Evolutionary conservation across 1,140 invertebrate genomes (phyloP).

Genomic region (Drosophila nigrodunni): DNA sequence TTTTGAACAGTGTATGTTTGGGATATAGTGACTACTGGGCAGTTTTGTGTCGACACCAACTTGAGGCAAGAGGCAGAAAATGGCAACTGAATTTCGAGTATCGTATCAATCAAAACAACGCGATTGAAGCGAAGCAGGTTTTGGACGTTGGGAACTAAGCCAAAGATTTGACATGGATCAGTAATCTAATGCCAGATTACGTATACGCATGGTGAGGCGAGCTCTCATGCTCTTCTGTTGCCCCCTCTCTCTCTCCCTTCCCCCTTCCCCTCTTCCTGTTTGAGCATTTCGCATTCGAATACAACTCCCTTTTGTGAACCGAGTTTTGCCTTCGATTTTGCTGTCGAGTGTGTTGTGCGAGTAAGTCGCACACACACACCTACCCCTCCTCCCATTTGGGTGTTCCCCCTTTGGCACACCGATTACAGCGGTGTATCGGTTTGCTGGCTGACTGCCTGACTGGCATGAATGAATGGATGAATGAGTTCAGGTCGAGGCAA

Average conservation of each 20-base stretch:
- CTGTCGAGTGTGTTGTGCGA: slow-evolving; percentile 32
- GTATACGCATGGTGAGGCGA: slow-evolving; percentile 78
- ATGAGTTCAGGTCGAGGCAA: slow-evolving; percentile 64
- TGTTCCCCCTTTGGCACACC: slow-evolving; percentile 1
- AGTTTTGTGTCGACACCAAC: slow-evolving; percentile 64
- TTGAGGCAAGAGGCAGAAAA: slow-evolving; percentile 19
- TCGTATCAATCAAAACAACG: slow-evolving; percentile 82
- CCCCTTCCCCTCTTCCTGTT: background rate
- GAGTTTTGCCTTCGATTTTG: slow-evolving; percentile 26
- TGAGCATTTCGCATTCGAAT: background rate
- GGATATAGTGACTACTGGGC: slow-evolving; percentile 14
- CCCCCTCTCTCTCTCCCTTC: background rate
- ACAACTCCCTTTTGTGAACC: background rate
- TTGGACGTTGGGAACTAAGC: slow-evolving; percentile 67
- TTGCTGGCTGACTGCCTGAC: slow-evolving; percentile 45
- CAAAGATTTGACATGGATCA: slow-evolving; percentile 85
- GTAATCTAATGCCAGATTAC: slow-evolving; percentile 85
- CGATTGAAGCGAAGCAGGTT: slow-evolving; percentile 30
- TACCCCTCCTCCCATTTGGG: background rate
- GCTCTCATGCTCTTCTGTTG: background rate
- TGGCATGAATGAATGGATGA: slow-evolving; percentile 82
- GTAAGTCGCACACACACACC: slow-evolving; percentile 47
- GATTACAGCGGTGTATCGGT: slow-evolving; percentile 49
- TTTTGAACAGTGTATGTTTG: no score
- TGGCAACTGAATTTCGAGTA: slow-evolving; percentile 17